A percentile compares a stretch with the other conserved stretches of the same genome.
Conservation (phyloP, 2,888 invertebrate genomes). For the Drosophila borealis region DNA sequence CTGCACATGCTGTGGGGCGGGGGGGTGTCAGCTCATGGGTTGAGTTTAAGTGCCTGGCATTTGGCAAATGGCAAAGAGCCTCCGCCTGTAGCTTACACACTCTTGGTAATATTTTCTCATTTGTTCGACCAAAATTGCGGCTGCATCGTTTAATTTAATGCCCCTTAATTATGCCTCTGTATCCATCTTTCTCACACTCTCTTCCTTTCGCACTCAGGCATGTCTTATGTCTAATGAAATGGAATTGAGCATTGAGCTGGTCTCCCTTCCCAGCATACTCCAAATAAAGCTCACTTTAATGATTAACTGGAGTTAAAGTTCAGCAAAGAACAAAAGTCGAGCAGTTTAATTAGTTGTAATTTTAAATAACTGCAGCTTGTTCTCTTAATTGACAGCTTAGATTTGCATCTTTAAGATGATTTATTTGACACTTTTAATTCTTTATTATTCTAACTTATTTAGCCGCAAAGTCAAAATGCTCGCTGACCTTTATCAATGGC, state of each 20-base stretch:
- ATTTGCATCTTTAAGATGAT: background rate
- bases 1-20: background rate
- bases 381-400: constrained; percentile 4
- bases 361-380: constrained; percentile 1
- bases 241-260: constrained; percentile 24
- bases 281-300: background rate
- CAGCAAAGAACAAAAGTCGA: background rate
- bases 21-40: constrained; percentile 4
- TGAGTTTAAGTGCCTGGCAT: constrained; percentile 71
- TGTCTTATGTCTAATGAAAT: constrained; percentile 30
- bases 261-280: background rate
- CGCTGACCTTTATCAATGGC: constrained; percentile 30
- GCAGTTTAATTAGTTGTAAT: constrained; percentile 7
- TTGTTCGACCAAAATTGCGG: constrained; percentile 62
- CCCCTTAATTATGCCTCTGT: constrained; percentile 45
- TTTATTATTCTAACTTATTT: background rate
- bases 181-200: constrained; percentile 12
- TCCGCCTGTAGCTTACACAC: constrained; percentile 22
- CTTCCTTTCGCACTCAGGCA: background rate
- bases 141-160: constrained; percentile 60
- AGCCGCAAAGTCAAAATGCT: background rate
- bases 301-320: constrained; percentile 2
- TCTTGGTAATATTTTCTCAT: constrained; percentile 63
- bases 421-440: background rate
- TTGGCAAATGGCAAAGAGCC: constrained; percentile 64